Conservation (phyloP, 1,140 invertebrate genomes). For the Asobara japonica region DNA sequence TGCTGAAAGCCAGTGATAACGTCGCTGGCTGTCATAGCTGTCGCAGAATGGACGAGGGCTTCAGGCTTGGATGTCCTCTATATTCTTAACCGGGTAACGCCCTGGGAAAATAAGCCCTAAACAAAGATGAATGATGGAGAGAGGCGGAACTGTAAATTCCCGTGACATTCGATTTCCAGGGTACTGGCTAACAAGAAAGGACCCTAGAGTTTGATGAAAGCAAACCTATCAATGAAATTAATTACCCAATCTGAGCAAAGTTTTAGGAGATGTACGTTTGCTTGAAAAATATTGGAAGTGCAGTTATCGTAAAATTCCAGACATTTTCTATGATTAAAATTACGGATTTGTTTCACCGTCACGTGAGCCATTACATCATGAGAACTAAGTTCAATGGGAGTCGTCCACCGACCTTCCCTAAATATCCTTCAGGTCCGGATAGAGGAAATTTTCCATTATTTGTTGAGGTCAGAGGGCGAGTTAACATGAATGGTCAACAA, state of each 20-base stretch:
- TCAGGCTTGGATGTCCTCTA: neutral
- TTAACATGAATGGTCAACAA: neutral
- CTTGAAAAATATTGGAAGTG: no score
- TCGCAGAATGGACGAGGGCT: neutral
- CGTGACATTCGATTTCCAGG: neutral
- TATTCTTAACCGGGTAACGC: neutral
- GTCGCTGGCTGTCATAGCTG: conserved; percentile 4
- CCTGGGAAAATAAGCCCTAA: neutral
- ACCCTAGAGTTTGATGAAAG: neutral
- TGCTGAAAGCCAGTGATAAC: conserved; percentile 12
- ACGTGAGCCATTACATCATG: no score
- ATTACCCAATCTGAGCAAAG: no score
- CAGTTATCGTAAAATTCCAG: no score
- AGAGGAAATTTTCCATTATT: conserved; percentile 33
- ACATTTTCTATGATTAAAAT: no score
- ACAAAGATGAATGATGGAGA: neutral
- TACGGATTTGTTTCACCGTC: no score
- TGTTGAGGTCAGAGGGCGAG: conserved; percentile 4
- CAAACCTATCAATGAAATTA: no score
- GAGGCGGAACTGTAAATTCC: neutral
- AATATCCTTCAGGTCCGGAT: no score
- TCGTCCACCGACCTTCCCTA: no score
- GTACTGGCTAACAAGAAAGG: neutral
- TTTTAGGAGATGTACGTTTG: no score
- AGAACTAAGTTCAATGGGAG: no score